Conservation (phyloP, 2,797 vertebrate species). For the Hippocampus kuda region DNA sequence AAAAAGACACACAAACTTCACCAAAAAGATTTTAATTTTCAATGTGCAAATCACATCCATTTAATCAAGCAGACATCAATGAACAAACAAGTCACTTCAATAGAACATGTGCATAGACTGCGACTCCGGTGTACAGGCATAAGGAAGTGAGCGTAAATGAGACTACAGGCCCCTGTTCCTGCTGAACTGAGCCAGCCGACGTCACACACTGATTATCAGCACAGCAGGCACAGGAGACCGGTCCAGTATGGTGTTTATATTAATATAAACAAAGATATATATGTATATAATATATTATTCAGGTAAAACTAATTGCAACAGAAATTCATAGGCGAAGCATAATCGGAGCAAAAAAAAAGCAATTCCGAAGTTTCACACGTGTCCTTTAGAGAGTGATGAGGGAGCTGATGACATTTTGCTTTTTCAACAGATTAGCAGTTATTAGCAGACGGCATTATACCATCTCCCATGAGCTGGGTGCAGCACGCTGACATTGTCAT, state of each 20-base stretch:
- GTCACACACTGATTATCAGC: conserved; percentile 90
- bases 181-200: conserved; percentile 86
- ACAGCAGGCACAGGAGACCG: conserved; percentile 93
- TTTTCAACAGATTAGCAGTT: conserved; percentile 15
- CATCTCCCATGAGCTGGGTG: conserved; percentile 13
- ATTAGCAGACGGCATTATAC: conserved; percentile 20
- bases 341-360: not conserved
- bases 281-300: not conserved
- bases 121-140: not conserved
- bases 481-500: conserved; percentile 7
- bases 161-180: conserved; percentile 76
- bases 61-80: not conserved
- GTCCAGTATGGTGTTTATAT: conserved; percentile 52
- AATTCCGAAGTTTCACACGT: not conserved
- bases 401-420: conserved; percentile 17
- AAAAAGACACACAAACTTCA: not conserved
- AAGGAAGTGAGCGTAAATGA: conserved; percentile 26
- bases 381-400: conserved; percentile 12
- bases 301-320: not conserved
- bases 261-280: conserved; percentile 17
- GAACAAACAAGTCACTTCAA: not conserved
- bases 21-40: not conserved
- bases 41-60: no score
- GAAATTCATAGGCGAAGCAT: not conserved
- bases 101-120: not conserved